These are phyloP conservation scores for Sepiola atlantica DNA, from an alignment of 2,888 invertebrate genomes.

Conservation along the genomic window DNA sequence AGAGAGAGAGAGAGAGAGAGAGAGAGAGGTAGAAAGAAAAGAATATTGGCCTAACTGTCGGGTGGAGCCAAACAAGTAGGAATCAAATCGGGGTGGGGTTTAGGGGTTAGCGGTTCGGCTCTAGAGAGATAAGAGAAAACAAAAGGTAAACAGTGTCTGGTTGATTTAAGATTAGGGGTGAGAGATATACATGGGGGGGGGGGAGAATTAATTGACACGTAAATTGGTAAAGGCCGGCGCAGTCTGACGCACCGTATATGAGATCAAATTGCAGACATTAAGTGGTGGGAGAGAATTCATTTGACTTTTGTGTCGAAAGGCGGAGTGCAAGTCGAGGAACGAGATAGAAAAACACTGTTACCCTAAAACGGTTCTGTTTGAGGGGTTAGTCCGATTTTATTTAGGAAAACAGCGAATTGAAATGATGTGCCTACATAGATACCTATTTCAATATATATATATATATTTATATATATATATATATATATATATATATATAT, in stretches of 20 bases:
- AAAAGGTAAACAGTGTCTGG: too few relatives aligned
- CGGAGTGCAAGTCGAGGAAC: not conserved
- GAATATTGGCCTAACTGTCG: not conserved
- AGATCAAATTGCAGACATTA: too few relatives aligned
- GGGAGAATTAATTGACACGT: not conserved
- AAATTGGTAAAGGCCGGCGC: not conserved
- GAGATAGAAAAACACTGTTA: not conserved
- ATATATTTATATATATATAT: too few relatives aligned
- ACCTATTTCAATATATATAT: too few relatives aligned
- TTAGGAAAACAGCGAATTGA: not conserved
- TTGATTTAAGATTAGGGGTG: too few relatives aligned
- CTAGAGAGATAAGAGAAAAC: not conserved
- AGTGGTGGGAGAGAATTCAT: not conserved
- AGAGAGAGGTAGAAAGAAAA: not conserved
- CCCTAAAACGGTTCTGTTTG: not conserved
- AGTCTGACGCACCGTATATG: too few relatives aligned
- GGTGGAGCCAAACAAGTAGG: not conserved
- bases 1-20: too few relatives aligned
- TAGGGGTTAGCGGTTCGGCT: too few relatives aligned
- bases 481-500: too few relatives aligned
- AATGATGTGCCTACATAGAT: not conserved
- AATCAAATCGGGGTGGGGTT: not conserved
- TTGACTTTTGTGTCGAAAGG: too few relatives aligned
- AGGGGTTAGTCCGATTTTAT: not conserved
- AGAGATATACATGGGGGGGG: too few relatives aligned